phyloP scores from a whole-genome alignment of 2,888 invertebrate species.

The Cryptosula pallasiana region DNA sequence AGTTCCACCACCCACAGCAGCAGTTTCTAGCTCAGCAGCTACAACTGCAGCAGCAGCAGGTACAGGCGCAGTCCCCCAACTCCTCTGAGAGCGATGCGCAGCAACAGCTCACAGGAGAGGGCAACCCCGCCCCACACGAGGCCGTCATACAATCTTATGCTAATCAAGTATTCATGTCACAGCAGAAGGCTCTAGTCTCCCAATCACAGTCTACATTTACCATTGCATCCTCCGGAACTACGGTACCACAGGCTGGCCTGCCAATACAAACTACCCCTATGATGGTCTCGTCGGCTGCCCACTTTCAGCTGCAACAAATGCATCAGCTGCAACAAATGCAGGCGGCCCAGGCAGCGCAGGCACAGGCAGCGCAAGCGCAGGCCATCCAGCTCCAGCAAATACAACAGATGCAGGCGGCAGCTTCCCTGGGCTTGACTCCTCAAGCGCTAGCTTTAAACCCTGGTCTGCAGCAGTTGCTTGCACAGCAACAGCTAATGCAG shows the following conservation, averaged over 20 bases:
- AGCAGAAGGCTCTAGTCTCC: conserved; percentile 22
- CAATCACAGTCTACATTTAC: conserved; percentile 12
- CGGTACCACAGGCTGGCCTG: neutral
- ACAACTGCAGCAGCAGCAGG: neutral
- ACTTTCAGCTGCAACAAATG: neutral
- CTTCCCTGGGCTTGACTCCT: neutral
- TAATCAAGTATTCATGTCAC: conserved; percentile 23
- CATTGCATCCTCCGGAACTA: neutral
- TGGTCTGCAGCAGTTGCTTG: conserved; percentile 5
- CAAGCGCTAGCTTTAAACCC: conserved; percentile 9
- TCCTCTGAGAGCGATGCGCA: neutral
- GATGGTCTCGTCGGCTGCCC: conserved; percentile 3
- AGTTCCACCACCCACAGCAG: neutral
- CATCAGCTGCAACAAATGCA: neutral
- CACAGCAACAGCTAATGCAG: conserved; percentile 23
- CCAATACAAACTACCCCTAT: conserved; percentile 9
- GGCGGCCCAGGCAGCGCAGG: neutral
- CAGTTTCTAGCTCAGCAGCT: conserved; percentile 1
- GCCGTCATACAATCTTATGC: conserved; percentile 23
- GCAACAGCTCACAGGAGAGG: neutral
- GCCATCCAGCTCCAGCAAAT: neutral
- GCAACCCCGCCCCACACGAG: conserved; percentile 23
- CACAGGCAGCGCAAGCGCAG: conserved; percentile 5
- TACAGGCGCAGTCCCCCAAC: conserved; percentile 5
- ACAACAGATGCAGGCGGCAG: neutral